Evolutionary conservation across 1,140 invertebrate species (phyloP).

Genomic region (Latrodectus geometricus): DNA sequence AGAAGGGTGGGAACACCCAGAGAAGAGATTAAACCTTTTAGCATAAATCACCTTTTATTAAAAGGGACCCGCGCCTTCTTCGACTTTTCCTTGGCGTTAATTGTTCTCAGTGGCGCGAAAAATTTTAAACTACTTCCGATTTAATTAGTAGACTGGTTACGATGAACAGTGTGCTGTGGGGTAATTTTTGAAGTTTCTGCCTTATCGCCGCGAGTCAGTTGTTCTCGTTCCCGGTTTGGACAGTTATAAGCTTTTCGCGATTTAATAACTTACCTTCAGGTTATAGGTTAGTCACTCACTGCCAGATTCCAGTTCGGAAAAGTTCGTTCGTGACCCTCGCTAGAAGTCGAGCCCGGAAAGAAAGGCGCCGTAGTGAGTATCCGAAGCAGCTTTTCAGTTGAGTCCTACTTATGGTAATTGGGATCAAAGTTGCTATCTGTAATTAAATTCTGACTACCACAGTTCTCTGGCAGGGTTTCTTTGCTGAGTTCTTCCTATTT

Average conservation of each 20-base stretch:
- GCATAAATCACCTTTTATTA: conserved; percentile 61
- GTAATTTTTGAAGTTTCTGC: conserved; percentile 51
- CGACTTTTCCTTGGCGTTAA: conserved; percentile 46
- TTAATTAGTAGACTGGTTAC: conserved; percentile 43
- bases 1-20: not conserved
- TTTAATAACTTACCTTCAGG: conserved; percentile 19
- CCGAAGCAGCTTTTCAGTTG: not conserved
- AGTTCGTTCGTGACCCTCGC: conserved; percentile 4
- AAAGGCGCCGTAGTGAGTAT: not conserved
- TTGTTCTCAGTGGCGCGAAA: conserved; percentile 59
- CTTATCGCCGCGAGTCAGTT: conserved; percentile 54
- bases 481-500: not conserved
- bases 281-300: conserved; percentile 40
- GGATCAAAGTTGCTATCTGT: not conserved
- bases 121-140: conserved; percentile 59
- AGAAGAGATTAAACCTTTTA: conserved; percentile 52
- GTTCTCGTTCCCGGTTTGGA: conserved; percentile 5
- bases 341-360: not conserved
- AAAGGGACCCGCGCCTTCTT: conserved; percentile 39
- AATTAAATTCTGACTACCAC: not conserved
- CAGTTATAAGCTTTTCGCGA: not conserved
- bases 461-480: not conserved
- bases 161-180: not conserved
- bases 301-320: conserved; percentile 10
- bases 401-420: not conserved